These are phyloP conservation scores for Endotricha flammealis DNA, from an alignment of 2,888 invertebrate genomes.

Conservation along the genomic window DNA sequence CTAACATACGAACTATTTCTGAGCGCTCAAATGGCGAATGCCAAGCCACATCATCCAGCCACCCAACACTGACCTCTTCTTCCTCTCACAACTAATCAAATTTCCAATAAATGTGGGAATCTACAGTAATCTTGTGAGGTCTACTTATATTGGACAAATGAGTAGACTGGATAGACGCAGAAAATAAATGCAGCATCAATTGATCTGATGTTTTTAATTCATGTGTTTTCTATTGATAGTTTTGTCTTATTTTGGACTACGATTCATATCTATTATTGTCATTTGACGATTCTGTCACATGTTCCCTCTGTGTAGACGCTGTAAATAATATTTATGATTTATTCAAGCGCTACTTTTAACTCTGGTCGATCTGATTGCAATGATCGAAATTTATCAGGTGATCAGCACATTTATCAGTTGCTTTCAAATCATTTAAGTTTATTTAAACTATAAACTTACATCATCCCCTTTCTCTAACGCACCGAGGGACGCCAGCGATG, in stretches of 20 bases:
- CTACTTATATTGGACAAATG: slow-evolving; percentile 7
- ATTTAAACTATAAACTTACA: slow-evolving; percentile 63
- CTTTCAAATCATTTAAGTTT: slow-evolving; percentile 3
- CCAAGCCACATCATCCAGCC: slow-evolving; percentile 39
- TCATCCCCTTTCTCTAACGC: slow-evolving; percentile 67
- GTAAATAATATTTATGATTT: no score
- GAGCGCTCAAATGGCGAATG: slow-evolving; percentile 51
- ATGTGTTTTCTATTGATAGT: slow-evolving; percentile 15
- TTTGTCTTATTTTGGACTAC: slow-evolving; percentile 13
- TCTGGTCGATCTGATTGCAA: no score
- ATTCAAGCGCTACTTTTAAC: no score
- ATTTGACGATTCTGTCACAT: no score
- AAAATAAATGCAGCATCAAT: slow-evolving; percentile 15
- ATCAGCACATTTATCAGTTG: background rate
- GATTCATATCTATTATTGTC: no score
- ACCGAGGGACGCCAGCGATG: slow-evolving; percentile 86
- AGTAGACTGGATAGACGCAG: slow-evolving; percentile 15
- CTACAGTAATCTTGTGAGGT: background rate
- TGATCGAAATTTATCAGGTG: no score
- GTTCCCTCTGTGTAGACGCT: no score
- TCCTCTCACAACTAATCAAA: slow-evolving; percentile 8
- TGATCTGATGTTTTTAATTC: slow-evolving; percentile 13
- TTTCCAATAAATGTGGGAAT: background rate
- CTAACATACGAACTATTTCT: slow-evolving; percentile 53
- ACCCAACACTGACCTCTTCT: slow-evolving; percentile 18